phyloP scores from a whole-genome alignment of 2,113 vertebrate genomes.

The Oostethus manadensis region DNA sequence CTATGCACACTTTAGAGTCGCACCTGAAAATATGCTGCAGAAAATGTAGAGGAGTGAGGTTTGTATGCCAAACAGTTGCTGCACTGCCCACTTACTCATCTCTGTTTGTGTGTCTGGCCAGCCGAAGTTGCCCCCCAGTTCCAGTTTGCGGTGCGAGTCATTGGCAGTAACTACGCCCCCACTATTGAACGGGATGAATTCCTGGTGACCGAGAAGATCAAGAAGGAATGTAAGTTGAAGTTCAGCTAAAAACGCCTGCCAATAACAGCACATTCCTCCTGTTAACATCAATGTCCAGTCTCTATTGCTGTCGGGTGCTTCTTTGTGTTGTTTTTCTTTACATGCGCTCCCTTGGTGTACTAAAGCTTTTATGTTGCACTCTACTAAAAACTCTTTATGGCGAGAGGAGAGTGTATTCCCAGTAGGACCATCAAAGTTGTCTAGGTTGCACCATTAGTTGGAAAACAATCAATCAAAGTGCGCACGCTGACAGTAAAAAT shows the following conservation, averaged over 20 bases:
- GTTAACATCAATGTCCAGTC: neutral
- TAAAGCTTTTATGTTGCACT: slow-evolving; percentile 16
- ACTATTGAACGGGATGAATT: slow-evolving; percentile 97
- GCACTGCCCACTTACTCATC: neutral
- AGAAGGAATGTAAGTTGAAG: slow-evolving; percentile 87
- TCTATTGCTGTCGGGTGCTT: neutral
- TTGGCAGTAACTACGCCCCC: slow-evolving; percentile 98
- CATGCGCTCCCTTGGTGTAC: neutral
- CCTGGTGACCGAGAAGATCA: slow-evolving; percentile 95
- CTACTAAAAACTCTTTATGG: slow-evolving; percentile 19
- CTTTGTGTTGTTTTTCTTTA: neutral
- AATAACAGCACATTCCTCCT: neutral
- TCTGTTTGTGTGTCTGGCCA: slow-evolving; percentile 50
- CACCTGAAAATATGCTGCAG: too few species aligned
- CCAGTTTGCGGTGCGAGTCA: slow-evolving; percentile 94
- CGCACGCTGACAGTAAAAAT: slow-evolving; percentile 20
- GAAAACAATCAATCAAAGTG: slow-evolving; percentile 35
- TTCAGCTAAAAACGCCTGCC: neutral
- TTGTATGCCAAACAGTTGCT: too few species aligned
- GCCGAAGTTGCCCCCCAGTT: slow-evolving; percentile 96
- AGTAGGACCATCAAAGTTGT: slow-evolving; percentile 7
- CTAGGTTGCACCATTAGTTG: slow-evolving; percentile 33
- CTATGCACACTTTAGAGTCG: too few species aligned
- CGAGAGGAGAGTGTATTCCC: slow-evolving; percentile 17
- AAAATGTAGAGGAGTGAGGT: too few species aligned